Base-by-base conservation (phyloP, 2,888 invertebrate genomes). In the Ernsta delagoae region DNA sequence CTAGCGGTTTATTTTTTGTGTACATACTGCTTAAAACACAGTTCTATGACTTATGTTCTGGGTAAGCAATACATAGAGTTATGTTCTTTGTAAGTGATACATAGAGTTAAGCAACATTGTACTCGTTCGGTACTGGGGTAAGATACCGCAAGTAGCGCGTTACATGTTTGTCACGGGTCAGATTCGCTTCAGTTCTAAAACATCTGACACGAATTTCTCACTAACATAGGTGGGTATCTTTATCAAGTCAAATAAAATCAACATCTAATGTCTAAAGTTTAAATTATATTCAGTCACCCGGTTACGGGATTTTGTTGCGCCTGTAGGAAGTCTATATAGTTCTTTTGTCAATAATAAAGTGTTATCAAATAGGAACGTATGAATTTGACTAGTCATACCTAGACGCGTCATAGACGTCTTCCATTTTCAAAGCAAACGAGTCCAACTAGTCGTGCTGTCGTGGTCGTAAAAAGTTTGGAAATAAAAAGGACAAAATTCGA, bases 371-470 rank as follows among this genome's bases (percentile, higher is more conserved):
- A 24, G 24, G 24, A 24, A n/a, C n/a, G n/a, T 45, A 45, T 45
- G 45, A 45, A 45, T 45, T 8, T 45, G 45, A 11, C 12, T 48
- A 12, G 5, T 48, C 39, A 59, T 59, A 53, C 16, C 53, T 43
- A 60, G 50, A 41, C n/a, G 5, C 39, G 45, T 59, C 41, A 66
- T 65, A 62, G 16, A 62, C 6, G 56, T 31, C 61, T 36, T 57
- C 11, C 24, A 62, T 45, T 68, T 57, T 68, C 39, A 50, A 24
- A 48, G 57, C 56, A 61, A 64, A 56, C 56, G 8, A 50, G 62
- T 57, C 39, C 7, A 12, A 68, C 68, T 59, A 57, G 62, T 68
- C n/a, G n/a, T n/a, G n/a, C n/a, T n/a, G 48, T 48, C n/a, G 50
- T 50, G 34, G 5, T 31, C 31, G 31, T 54, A 57, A 67, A 56